Evolutionary conservation across 2,797 vertebrate species (phyloP), one percentile per base, ranked within the genome.

Genomic region (Anabas testudineus): DNA sequence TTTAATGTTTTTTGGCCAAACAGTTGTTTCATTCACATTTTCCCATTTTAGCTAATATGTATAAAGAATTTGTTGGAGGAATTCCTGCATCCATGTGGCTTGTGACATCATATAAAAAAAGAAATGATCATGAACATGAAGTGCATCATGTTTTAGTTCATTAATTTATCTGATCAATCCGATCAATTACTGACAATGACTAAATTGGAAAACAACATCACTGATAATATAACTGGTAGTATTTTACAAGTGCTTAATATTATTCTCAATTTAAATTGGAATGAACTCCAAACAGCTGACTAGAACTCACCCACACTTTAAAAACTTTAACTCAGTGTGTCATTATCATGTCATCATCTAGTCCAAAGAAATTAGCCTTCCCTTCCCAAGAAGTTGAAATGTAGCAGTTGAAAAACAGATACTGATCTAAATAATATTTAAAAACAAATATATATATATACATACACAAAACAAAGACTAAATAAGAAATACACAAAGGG

Each of bases 331-430:
- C 70, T 16, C 22, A 56, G 2, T 59, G 53, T 79, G 61, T 81
- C 52, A 61, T 72, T 49, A 46, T 65, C 55, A 69, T 81, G 67
- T 78, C 74, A 75, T 83, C 39, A 68, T 82, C 79, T 60, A 82
- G 65, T 81, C 84, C 82, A 91, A 88, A 91, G 64, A 87, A 83
- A 55, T 74, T 24, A 79, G 64, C 58, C 62, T 86, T 81, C 80
- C 78, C 71, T 76, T 78, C 70, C 70, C 45, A 82, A 61, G 39
- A 84, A 76, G 74, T 82, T 73, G 52, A 87, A 80, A 90, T 90
- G 91, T 92, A 92, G 91, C 91, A 92, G n/a, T n/a, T n/a, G n/a
- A n/a, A 87, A 84, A 74, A 67, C 51, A 82, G 19, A 78, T 66
- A 82, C 48, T 74, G 60, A 83, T 82, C 48, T 34, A 80, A 76